Evolutionary conservation across 2,888 invertebrate species (phyloP), one percentile per base, ranked within the genome.

Genomic region (Xiphydria camelus): DNA sequence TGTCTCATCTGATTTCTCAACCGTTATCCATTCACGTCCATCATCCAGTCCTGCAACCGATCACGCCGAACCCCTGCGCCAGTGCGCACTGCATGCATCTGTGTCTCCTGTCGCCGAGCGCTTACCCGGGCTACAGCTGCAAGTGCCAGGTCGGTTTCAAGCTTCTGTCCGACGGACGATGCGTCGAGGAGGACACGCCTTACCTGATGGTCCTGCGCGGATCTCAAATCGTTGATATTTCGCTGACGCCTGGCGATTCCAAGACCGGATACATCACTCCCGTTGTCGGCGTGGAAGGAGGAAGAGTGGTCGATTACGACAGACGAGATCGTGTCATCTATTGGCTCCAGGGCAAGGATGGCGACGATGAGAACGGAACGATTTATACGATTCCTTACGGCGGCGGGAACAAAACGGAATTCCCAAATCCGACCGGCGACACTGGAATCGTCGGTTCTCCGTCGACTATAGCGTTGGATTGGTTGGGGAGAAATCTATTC

Each of bases 11-110:
- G 43, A 94, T 97, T 55, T 92, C 93, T 2, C 94, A 96, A 76
- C 97, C 97, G 0, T 80, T 97, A 3, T 95, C 95, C 5, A 92
- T 99, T 51, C 94, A 94, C 66, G 94, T 96, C 0, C 92, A 94
- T 61, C 98, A 98, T 76, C 92, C 94, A 0, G 91, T 94, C 0
- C 78, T 97, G 36, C 99, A 99, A 75, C 96, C 96, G 0, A 77
- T 82, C 48, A 80, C 84, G 10, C 76, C 82, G 0, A 87, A 88
- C 53, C 94, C 96, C 0, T 98, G 98, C 75, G 78, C 75, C 9
- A 80, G 80, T 25, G 79, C 83, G 0, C 79, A 81, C 0, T 99
- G 98, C 67, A 88, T 89, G 59, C 97, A 99, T 68, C 79, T 98
- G 3, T 99, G 98, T 71, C 78, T 99, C 17, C 79, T 98, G 1